Evolutionary conservation across 2,113 vertebrate genomes (phyloP).

Genomic region (Anoplopoma fimbria): DNA sequence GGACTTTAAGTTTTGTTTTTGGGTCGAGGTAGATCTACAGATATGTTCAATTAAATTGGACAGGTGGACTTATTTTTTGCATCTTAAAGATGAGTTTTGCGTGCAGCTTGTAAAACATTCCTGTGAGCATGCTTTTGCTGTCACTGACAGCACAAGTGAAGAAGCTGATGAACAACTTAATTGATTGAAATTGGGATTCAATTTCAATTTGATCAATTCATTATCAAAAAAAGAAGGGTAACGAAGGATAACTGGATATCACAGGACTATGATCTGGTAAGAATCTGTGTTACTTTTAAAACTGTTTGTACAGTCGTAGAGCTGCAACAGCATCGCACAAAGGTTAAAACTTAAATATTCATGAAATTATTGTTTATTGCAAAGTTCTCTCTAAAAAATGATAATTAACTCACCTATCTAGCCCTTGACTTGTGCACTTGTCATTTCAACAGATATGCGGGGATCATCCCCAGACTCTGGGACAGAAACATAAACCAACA

Average conservation of each 20-base stretch:
- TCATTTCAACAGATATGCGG: conserved; percentile 80
- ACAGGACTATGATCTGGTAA: conserved; percentile 71
- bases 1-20: conserved; percentile 39
- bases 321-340: not conserved
- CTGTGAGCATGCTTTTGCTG: conserved; percentile 57
- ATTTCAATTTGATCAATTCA: conserved; percentile 38
- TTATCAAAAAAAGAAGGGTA: not conserved
- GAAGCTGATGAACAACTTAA: conserved; percentile 25
- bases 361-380: not conserved
- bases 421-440: conserved; percentile 27
- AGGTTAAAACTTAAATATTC: not conserved
- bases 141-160: conserved; percentile 30
- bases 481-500: conserved; percentile 47
- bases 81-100: conserved; percentile 23
- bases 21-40: not conserved
- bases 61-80: conserved; percentile 41
- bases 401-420: not conserved
- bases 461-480: conserved; percentile 78
- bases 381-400: no score
- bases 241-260: conserved; percentile 39
- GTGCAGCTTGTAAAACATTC: conserved; percentile 18
- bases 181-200: conserved; percentile 51
- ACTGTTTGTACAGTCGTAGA: not conserved
- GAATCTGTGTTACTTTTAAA: conserved; percentile 19
- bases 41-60: conserved; percentile 33